These are phyloP conservation scores for Neosalanx taihuensis DNA, from an alignment of 2,797 vertebrate species.

Conservation along the genomic window DNA sequence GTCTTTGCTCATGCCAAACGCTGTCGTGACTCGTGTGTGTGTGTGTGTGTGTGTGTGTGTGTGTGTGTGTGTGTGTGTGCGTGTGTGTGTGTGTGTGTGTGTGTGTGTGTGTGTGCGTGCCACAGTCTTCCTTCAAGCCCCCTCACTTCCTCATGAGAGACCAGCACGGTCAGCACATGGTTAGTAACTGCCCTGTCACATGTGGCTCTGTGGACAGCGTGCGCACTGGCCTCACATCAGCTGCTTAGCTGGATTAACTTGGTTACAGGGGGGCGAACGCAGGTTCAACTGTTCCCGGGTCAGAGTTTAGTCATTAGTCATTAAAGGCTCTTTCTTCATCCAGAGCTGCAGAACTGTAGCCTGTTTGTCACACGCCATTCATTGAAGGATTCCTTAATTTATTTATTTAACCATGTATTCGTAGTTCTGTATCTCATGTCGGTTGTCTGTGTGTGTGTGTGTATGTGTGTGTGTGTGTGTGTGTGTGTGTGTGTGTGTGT, in stretches of 20 bases:
- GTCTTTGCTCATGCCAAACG: constrained; percentile 41
- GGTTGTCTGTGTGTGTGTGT: constrained; percentile 1
- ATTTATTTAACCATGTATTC: constrained; percentile 7
- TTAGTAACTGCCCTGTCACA: constrained; percentile 1
- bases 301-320: background rate
- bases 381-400: constrained; percentile 12
- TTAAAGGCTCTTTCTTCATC: background rate
- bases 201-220: background rate
- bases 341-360: background rate
- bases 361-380: background rate
- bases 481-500: background rate
- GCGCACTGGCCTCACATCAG: constrained; percentile 7
- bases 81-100: constrained; percentile 24
- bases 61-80: constrained; percentile 7
- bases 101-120: constrained; percentile 26
- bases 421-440: constrained; percentile 4
- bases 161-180: background rate
- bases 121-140: background rate
- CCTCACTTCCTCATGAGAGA: background rate
- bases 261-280: background rate
- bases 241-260: background rate
- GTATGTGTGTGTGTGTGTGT: background rate
- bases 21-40: constrained; percentile 26
- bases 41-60: background rate
- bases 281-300: background rate